Evolutionary conservation across 2,888 invertebrate species (phyloP), one percentile per base, ranked within the genome.

Genomic region (Standfussiana lucernea): DNA sequence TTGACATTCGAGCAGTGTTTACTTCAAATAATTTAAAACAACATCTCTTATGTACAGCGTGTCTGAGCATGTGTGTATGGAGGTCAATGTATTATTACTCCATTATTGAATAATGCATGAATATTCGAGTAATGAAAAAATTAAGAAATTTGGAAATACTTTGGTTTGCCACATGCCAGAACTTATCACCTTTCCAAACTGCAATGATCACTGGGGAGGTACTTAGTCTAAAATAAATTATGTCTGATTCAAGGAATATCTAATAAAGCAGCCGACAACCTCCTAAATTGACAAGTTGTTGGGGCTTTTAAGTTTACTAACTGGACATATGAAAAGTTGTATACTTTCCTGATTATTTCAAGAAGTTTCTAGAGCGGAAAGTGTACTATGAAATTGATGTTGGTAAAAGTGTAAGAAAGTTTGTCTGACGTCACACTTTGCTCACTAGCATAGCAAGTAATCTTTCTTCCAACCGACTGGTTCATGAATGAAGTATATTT

Each of bases 391-490:
- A 77, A 75, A 50, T 61, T 68, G 45, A 75, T 79, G 76, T 78
- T 76, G 11, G 24, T 72, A 42, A 61, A 24, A 50, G 42, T 70
- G 53, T 69, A 59, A 45, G n/a, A 40, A 85, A 81, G 67, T 85
- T 80, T 45, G 32, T 69, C 5, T 71, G 66, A 85, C 83, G 73
- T 78, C 78, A 78, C 71, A 83, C 69, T 72, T 21, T 32, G 66
- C 68, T 79, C n/a, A n/a, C 72, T 62, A 70, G 35, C 53, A 68
- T 59, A 79, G 66, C 65, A 70, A 77, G 69, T 72, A 73, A 78
- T 74, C 56, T 81, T 77, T 47, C 59, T 83, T 86, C 79, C 81
- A 59, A 77, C 64, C 11, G 68, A 79, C 53, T 85, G 77, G 56
- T 59, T 87, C 69, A 24, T 61, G 64, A 72, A 73, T 68, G 62